These are phyloP conservation scores for Valencia hispanica DNA, from an alignment of 2,797 vertebrate genomes.

Conservation along the genomic window DNA sequence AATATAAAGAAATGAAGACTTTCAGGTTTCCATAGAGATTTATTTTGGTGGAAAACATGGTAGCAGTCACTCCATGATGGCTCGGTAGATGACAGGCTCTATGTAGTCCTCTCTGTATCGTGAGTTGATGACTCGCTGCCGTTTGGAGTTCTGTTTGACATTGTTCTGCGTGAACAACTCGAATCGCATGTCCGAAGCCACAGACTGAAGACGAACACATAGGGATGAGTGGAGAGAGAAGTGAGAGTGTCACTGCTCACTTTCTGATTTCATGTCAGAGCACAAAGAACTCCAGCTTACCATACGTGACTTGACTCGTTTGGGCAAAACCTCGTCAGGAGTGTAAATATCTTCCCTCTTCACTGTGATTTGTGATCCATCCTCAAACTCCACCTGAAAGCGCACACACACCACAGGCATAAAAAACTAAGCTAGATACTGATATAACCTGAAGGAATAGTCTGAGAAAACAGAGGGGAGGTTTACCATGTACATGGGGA, in stretches of 20 bases:
- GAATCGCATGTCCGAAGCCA: conserved; percentile 98
- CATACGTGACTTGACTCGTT: conserved; percentile 94
- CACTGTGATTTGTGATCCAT: conserved; percentile 90
- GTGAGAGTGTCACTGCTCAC: no score
- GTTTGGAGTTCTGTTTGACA: conserved; percentile 92
- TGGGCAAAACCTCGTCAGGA: conserved; percentile 94
- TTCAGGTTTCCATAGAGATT: not conserved
- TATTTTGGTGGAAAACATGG: not conserved
- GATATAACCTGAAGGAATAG: not conserved
- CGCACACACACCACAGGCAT: not conserved
- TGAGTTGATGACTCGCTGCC: conserved; percentile 96
- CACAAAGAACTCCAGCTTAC: conserved; percentile 65
- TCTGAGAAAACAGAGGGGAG: not conserved
- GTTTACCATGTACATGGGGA: conserved; percentile 95
- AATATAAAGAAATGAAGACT: not conserved
- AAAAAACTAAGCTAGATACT: not conserved
- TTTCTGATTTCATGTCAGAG: not conserved
- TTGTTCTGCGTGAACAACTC: conserved; percentile 92
- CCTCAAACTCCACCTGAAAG: conserved; percentile 94
- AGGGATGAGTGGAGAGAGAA: no score
- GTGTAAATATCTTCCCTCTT: conserved; percentile 96
- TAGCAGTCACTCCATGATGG: conserved; percentile 92
- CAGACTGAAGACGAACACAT: conserved; percentile 80
- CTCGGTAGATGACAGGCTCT: conserved; percentile 91
- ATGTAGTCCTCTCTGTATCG: conserved; percentile 96